Base-by-base conservation (phyloP, 2,113 vertebrate species). In the Rafetus swinhoei region DNA sequence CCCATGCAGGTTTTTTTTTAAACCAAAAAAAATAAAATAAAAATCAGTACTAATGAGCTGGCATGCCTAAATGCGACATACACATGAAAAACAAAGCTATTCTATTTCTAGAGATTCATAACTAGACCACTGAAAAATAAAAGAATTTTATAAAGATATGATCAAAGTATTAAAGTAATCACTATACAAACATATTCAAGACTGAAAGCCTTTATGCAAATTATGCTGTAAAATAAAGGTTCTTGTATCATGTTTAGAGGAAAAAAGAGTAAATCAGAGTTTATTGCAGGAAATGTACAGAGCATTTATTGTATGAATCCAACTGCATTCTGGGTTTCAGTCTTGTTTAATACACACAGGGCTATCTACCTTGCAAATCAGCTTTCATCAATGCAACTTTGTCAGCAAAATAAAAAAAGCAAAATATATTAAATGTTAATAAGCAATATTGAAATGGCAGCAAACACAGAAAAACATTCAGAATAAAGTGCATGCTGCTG, bases 331-430 rank as follows among this genome's bases (percentile, higher is more conserved):
- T 86, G 98, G 98, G 97, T 98, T 98, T 98, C 98, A 99, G 98
- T 99, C 98, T 99, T 98, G 97, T 97, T 98, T 98, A 95, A 97
- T 97, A 99, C 99, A 99, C 95, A 99, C 97, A 98, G 98, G 97
- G 97, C 99, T 98, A 98, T 99, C 99, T 99, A 99, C 99, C 99
- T 99, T 99, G 99, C 98, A 99, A 99, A 99, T 99, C 99, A 99
- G 99, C 99, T 99, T 99, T 99, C 99, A 99, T 99, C 99, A 99
- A 99, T 99, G 99, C 98, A 99, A 99, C 99, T 99, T 99, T 99
- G 99, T 98, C 98, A 98, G 99, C 99, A 98, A 99, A 99, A 98
- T 96, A 98, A 98, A 98, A 98, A 98, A 99, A 98, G 99, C 98
- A 99, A 98, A 99, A 98, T 98, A 99, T 98, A 99, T 95, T 98